Evolutionary conservation across 2,888 invertebrate species (phyloP).

Genomic region (Plusia festucae): DNA sequence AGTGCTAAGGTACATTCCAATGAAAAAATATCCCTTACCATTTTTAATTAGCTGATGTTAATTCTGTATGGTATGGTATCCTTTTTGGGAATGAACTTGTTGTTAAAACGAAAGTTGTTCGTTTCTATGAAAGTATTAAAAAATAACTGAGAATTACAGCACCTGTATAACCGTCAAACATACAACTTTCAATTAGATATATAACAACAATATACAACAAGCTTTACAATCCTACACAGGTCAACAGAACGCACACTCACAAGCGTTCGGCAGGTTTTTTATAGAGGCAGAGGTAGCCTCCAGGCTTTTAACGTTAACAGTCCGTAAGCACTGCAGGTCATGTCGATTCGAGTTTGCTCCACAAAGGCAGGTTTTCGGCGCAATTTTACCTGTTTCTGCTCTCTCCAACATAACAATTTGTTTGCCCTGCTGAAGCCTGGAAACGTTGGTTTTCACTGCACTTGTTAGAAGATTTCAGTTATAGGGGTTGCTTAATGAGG

Average conservation of each 20-base stretch:
- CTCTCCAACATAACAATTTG: slow-evolving; percentile 20
- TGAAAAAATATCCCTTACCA: too few relatives aligned
- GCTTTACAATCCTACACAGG: background rate
- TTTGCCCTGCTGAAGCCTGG: background rate
- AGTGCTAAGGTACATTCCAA: too few relatives aligned
- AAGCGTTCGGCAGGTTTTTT: slow-evolving; percentile 25
- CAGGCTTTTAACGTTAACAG: slow-evolving; percentile 30
- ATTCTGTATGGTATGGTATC: too few relatives aligned
- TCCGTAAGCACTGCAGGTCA: slow-evolving; percentile 14
- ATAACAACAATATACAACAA: background rate
- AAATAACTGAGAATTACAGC: too few relatives aligned
- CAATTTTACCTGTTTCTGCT: slow-evolving; percentile 37
- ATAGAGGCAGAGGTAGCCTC: slow-evolving; percentile 8
- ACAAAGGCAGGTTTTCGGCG: slow-evolving; percentile 40
- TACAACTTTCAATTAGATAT: background rate
- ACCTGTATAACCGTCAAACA: background rate
- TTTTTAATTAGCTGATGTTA: too few relatives aligned
- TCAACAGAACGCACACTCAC: background rate
- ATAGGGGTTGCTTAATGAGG: background rate
- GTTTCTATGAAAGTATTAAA: too few relatives aligned
- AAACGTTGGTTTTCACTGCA: background rate
- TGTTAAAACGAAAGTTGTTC: too few relatives aligned
- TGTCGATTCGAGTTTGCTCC: slow-evolving; percentile 25
- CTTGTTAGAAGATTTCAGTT: background rate
- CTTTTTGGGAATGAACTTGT: too few relatives aligned